Evolutionary conservation across 2,113 vertebrate genomes (phyloP).

Genomic region (Larimichthys polyactis): DNA sequence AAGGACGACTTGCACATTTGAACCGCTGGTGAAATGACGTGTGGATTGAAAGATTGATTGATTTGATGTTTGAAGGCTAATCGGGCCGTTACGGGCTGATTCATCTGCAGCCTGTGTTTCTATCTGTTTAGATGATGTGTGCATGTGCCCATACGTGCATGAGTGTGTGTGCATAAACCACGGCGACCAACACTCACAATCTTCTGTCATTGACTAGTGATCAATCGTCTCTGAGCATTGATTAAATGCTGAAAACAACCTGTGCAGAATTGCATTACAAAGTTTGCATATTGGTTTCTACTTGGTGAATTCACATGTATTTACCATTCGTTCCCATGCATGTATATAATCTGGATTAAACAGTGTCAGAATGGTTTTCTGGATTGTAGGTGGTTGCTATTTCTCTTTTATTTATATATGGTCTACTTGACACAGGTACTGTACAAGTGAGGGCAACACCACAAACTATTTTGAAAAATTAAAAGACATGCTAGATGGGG

Average conservation of each 20-base stretch:
- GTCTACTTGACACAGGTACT: background rate
- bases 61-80: slow-evolving; percentile 68
- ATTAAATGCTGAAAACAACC: background rate
- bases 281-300: background rate
- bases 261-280: background rate
- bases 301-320: background rate
- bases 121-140: slow-evolving; percentile 23
- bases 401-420: background rate
- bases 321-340: too few relatives aligned
- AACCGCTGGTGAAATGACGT: slow-evolving; percentile 58
- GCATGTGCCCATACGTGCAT: background rate
- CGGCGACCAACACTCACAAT: background rate
- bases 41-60: slow-evolving; percentile 55
- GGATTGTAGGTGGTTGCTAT: slow-evolving; percentile 1
- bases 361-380: background rate
- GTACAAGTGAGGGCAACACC: background rate
- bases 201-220: background rate
- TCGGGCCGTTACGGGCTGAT: slow-evolving; percentile 46
- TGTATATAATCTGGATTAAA: too few relatives aligned
- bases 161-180: background rate
- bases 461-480: background rate
- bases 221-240: slow-evolving; percentile 17
- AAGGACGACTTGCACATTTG: slow-evolving; percentile 59
- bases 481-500: background rate
- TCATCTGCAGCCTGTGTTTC: slow-evolving; percentile 21